A percentile compares a stretch with the other conserved stretches of the same genome.
Evolutionary conservation across 2,113 vertebrate species (phyloP).

Genomic region (Genyomyrus donnyi): DNA sequence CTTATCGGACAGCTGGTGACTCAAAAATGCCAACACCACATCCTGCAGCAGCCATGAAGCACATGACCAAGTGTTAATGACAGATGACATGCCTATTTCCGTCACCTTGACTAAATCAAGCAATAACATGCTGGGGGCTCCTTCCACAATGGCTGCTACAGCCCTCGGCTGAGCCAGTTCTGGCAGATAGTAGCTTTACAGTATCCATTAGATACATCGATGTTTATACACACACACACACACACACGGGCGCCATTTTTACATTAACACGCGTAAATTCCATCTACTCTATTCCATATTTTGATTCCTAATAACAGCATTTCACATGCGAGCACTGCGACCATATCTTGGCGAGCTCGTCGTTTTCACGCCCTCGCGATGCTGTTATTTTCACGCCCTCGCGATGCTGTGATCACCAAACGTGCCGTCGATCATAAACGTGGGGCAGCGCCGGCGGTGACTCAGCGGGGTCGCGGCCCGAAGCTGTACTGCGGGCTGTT

Average conservation of each 20-base stretch:
- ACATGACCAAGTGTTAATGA: background rate
- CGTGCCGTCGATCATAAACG: background rate
- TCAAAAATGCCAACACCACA: background rate
- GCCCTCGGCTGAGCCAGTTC: background rate
- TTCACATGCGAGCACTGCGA: background rate
- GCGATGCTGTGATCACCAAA: background rate
- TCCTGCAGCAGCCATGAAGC: background rate
- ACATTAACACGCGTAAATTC: background rate
- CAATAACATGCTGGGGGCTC: background rate
- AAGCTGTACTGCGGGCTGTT: background rate
- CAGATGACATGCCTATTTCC: background rate
- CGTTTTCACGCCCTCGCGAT: background rate
- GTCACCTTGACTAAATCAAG: background rate
- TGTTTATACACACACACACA: background rate
- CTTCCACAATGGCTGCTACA: background rate
- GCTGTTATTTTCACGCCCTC: background rate
- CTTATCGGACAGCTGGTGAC: background rate
- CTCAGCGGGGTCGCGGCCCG: background rate
- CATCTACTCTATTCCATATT: background rate
- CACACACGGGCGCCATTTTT: background rate
- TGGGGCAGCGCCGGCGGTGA: background rate
- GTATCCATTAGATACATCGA: background rate
- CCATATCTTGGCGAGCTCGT: background rate
- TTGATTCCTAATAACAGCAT: background rate
- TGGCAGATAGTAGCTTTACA: background rate